These are phyloP conservation scores for Philantomba maxwellii DNA, from an alignment of 2,113 vertebrate species.

Conservation along the genomic window DNA sequence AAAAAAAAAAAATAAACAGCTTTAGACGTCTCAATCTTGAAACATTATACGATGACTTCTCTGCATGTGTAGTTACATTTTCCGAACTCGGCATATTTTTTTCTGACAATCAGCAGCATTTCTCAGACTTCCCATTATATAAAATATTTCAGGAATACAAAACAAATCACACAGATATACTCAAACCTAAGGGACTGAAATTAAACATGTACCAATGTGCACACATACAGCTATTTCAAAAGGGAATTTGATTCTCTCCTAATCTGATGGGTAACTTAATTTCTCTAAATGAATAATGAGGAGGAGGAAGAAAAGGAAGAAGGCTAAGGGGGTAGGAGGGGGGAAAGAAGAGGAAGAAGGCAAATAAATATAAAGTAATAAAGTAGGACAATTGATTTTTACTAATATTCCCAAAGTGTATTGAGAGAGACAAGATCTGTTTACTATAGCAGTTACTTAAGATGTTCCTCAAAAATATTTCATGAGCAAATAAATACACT, in stretches of 20 bases:
- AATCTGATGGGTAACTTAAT: not conserved
- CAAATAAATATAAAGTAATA: not conserved
- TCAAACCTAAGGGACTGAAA: not conserved
- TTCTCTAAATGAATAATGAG: not conserved
- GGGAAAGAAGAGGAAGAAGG: not conserved
- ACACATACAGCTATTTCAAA: not conserved
- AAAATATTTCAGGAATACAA: not conserved
- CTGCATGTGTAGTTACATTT: not conserved
- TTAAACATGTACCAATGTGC: not conserved
- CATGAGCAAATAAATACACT: not conserved
- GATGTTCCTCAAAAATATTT: not conserved
- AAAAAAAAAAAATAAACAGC: not conserved
- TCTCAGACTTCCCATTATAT: not conserved
- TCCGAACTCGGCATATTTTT: not conserved
- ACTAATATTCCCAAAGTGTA: not conserved
- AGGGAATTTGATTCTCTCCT: not conserved
- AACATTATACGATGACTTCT: not conserved
- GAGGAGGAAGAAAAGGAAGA: not conserved
- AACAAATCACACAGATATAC: not conserved
- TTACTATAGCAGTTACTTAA: not conserved
- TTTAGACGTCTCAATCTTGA: not conserved
- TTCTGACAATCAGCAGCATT: not conserved
- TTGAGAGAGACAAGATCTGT: not conserved
- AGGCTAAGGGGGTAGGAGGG: not conserved
- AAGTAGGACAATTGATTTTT: not conserved